phyloP scores from a whole-genome alignment of 2,113 vertebrate species.

The Oenanthe melanoleuca region DNA sequence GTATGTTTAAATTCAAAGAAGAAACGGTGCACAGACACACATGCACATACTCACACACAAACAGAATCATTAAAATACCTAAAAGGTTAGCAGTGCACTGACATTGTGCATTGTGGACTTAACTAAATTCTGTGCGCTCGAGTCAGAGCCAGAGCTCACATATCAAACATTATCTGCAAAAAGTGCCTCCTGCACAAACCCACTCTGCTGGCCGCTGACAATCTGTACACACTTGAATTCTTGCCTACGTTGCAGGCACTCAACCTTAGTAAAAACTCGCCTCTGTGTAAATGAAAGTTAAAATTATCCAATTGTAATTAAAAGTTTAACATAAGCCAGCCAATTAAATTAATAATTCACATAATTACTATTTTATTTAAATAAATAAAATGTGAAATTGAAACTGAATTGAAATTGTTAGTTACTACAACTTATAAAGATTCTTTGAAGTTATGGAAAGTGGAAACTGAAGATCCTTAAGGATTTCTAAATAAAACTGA shows the following conservation, averaged over 20 bases:
- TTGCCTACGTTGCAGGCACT: background rate
- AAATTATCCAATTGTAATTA: background rate
- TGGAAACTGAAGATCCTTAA: background rate
- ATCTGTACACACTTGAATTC: background rate
- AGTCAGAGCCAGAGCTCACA: background rate
- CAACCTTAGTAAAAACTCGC: background rate
- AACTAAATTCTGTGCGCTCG: accelerated
- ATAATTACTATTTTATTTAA: background rate
- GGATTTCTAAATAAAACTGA: background rate
- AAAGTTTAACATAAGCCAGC: background rate
- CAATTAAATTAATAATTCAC: background rate
- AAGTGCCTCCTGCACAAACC: background rate
- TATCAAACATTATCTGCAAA: background rate
- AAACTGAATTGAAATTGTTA: background rate
- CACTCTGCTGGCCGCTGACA: background rate
- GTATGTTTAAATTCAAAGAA: background rate
- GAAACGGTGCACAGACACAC: background rate
- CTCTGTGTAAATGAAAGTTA: accelerated
- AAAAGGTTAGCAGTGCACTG: background rate
- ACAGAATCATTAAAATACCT: background rate
- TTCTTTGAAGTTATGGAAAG: background rate
- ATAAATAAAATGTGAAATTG: background rate
- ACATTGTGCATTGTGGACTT: background rate
- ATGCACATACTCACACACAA: background rate
- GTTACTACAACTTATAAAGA: background rate